These are phyloP conservation scores for Leptinotarsa tumamoca DNA, from an alignment of 2,888 invertebrate species.

Conservation along the genomic window DNA sequence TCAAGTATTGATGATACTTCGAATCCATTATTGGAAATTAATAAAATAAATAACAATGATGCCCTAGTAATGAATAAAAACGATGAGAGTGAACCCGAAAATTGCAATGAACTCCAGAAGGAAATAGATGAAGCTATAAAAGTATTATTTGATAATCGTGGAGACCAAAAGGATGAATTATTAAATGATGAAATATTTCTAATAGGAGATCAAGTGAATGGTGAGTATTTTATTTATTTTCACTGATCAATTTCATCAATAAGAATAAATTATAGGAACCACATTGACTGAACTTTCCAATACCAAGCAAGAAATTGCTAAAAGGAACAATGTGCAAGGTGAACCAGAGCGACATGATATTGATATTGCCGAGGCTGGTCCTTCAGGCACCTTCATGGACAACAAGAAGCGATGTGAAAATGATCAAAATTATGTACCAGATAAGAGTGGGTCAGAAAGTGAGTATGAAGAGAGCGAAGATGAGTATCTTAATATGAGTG, in stretches of 20 bases:
- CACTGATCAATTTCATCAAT: conserved; percentile 3
- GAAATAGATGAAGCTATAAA: conserved; percentile 20
- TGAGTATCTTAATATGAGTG: conserved; percentile 17
- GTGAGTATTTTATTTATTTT: conserved; percentile 1
- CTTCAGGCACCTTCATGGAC: conserved; percentile 16
- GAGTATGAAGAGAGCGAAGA: conserved; percentile 19
- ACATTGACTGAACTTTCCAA: conserved; percentile 8
- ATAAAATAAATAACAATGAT: conserved; percentile 1
- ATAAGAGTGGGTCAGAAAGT: conserved; percentile 12
- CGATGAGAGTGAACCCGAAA: conserved; percentile 1
- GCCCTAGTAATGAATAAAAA: conserved; percentile 1
- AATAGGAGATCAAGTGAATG: conserved; percentile 1
- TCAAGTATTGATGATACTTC: conserved; percentile 1
- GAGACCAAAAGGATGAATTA: conserved; percentile 17
- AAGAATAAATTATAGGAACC: conserved; percentile 7
- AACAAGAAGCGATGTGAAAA: conserved; percentile 16
- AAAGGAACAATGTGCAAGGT: conserved; percentile 4
- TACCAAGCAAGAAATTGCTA: neutral
- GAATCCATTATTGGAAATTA: neutral
- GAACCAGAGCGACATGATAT: conserved; percentile 16
- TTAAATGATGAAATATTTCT: conserved; percentile 1
- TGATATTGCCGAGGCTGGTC: conserved; percentile 19
- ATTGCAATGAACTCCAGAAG: conserved; percentile 8
- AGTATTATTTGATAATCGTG: conserved; percentile 13
- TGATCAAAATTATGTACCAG: conserved; percentile 15